Percentiles rank a stretch among this genome's conserved stretches.
These are phyloP conservation scores for Rhodophaea formosa DNA, from an alignment of 2,888 invertebrate species.

Conservation along the genomic window DNA sequence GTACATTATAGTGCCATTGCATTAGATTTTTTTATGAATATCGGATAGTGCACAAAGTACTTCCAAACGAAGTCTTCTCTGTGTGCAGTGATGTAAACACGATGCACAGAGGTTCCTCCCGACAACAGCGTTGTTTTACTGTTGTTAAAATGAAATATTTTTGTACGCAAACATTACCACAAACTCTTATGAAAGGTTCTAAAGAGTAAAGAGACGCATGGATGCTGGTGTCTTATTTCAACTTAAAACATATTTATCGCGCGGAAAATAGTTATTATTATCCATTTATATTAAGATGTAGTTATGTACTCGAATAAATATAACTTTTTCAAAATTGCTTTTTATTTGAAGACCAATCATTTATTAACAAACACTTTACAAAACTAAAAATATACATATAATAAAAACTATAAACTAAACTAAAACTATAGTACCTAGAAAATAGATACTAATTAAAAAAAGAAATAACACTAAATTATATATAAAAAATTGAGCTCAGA, in stretches of 20 bases:
- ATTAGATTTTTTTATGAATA: slow-evolving; percentile 24
- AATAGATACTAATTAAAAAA: no score
- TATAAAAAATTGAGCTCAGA: no score
- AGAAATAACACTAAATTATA: no score
- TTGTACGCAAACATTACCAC: slow-evolving; percentile 63
- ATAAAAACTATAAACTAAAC: no score
- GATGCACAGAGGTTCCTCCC: slow-evolving; percentile 41
- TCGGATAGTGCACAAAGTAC: not conserved
- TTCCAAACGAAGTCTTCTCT: not conserved
- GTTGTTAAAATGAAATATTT: slow-evolving; percentile 65
- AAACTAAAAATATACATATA: no score
- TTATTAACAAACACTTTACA: not conserved
- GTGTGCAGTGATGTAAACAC: not conserved
- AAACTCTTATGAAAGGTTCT: slow-evolving; percentile 69
- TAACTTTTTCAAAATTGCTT: slow-evolving; percentile 71
- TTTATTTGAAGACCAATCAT: slow-evolving; percentile 36
- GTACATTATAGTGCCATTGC: slow-evolving; percentile 71
- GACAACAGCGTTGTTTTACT: slow-evolving; percentile 47
- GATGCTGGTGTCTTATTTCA: slow-evolving; percentile 67
- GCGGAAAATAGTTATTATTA: slow-evolving; percentile 78
- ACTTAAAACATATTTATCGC: slow-evolving; percentile 77
- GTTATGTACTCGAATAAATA: slow-evolving; percentile 83
- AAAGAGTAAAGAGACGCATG: slow-evolving; percentile 55
- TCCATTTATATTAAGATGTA: slow-evolving; percentile 80
- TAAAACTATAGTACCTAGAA: no score